Base-by-base conservation (phyloP, 2,113 vertebrate genomes). In the Aspiorhynchus laticeps region DNA sequence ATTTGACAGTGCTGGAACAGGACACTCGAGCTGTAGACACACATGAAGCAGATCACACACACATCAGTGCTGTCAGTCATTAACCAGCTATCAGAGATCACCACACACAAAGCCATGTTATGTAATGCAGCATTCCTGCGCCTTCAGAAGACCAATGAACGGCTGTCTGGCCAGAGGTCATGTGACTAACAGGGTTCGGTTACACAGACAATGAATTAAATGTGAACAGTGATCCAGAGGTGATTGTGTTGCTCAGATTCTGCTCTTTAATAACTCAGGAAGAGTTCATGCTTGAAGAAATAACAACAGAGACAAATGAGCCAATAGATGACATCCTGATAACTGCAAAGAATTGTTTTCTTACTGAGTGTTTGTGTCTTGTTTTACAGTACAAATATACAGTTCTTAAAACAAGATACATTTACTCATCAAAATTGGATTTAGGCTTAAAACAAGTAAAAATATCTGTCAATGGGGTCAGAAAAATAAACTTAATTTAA, bases 111-210 rank as follows among this genome's bases (percentile, higher is more conserved):
- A 82, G 51, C 31, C 26, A 46, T 28, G 81, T 90, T 89, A 89
- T 87, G 86, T 88, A 88, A 89, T 38, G 7, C 43, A 53, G 63
- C 71, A 86, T 88, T 88, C 87, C 83, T 85, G 75, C 6, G 2
- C 61, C 48, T 41, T 19, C 24, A 33, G 59, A 85, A 85, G 43
- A 51, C 43, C 43, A 74, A 69, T 63, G 21, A 65, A 24, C 19
- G 41, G 53, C 56, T 36, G 31, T 41, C 28, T 3, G 48, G 71
- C 43, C 84, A 69, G 36, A 73, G 28, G 33, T 78, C 87, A 69
- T 38, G 31, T 15, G 74, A 31, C 77, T 9, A 51, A 65, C 61
- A 73, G 38, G 8, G 21, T 9, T 26, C 26, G 41, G 43, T 69
- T 41, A 77, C 38, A 56, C 41, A 17, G 14, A 65, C 26, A 78